Evolutionary conservation across 2,113 vertebrate species (phyloP).

Genomic region (Mesitornis unicolor): DNA sequence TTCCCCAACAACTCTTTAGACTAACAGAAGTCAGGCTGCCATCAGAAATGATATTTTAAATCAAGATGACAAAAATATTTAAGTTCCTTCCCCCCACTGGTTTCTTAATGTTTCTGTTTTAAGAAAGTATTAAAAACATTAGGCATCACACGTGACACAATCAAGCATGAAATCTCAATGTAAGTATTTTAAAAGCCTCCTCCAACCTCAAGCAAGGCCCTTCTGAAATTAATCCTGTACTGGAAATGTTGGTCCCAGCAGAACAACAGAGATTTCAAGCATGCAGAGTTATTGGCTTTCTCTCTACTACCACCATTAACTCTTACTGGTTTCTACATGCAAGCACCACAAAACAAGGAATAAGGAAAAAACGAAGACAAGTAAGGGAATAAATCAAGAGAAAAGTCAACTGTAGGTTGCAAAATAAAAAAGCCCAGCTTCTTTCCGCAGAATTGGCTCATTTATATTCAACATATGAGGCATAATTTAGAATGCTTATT

Average conservation of each 20-base stretch:
- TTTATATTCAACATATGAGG: not conserved
- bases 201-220: not conserved
- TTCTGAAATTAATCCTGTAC: not conserved
- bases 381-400: not conserved
- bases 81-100: not conserved
- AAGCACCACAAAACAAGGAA: not conserved
- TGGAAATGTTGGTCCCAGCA: not conserved
- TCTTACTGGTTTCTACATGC: not conserved
- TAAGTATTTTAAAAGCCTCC: not conserved
- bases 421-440: not conserved
- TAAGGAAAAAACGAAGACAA: not conserved
- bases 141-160: not conserved
- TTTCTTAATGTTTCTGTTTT: not conserved
- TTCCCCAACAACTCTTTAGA: not conserved
- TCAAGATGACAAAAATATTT: not conserved
- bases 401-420: not conserved
- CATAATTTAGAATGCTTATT: not conserved
- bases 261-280: not conserved
- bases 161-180: not conserved
- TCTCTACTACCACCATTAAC: not conserved
- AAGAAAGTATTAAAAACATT: not conserved
- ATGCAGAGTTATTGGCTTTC: not conserved
- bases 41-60: not conserved
- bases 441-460: not conserved
- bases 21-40: not conserved